Base-by-base conservation (phyloP, 2,888 invertebrate species). In the Eilema depressum region DNA sequence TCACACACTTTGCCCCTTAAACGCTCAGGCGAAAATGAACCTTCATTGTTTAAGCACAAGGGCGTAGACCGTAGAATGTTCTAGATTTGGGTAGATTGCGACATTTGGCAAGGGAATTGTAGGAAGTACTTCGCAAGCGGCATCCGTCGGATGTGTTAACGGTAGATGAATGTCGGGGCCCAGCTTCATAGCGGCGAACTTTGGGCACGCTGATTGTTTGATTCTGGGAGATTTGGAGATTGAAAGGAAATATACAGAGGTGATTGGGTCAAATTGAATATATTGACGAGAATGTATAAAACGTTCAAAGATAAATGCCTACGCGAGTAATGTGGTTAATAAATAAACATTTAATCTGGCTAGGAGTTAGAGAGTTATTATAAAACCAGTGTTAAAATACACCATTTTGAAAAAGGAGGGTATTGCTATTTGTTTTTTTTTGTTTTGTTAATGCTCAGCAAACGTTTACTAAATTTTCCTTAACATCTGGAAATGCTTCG, bases 141-240 rank as follows among this genome's bases (percentile, higher is more conserved):
- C 79, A 83, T 88, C 83, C 88, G 83, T 80, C 83, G 88, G 88
- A 88, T 85, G 86, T 85, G 87, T 86, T 88, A 87, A 86, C 84
- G 83, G 81, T 78, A 63, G 74, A 79, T 67, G 77, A 81, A 78
- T 76, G 74, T 73, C 57, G 63, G 64, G 66, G 64, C 47, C 20
- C 26, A 62, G 73, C 69, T 74, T 76, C 69, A 76, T 74, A 80
- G 81, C 77, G 78, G 75, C 66, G 56, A 69, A 78, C 71, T 78
- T 82, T 78, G 57, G 56, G 56, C 56, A 65, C 72, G 63, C 77
- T 75, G 70, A 62, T 62, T 66, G 37, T 66, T 62, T 70, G 47
- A 63, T 68, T 68, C 25, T 59, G n/a, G 33, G n/a, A 53, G 28
- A 28, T 28, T 28, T 28, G 41, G 26, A 53, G n/a, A 53, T 53